Percentiles rank a stretch among this genome's conserved stretches.
phyloP scores from a whole-genome alignment of 2,113 vertebrate species.

The Malurus cyaneus region DNA sequence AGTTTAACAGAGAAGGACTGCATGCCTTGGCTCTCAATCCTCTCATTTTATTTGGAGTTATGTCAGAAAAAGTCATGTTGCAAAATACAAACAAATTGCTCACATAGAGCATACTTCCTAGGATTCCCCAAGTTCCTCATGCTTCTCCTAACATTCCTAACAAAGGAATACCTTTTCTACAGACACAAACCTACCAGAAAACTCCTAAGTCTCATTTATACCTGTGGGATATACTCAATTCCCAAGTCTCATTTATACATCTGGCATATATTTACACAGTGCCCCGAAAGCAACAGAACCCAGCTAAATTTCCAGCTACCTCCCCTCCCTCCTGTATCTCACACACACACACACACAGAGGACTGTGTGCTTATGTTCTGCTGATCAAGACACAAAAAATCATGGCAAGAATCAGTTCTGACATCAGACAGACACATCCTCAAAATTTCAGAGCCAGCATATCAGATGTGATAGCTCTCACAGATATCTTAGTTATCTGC shows the following conservation, averaged over 20 bases:
- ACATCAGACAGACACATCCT: background rate
- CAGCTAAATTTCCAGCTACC: background rate
- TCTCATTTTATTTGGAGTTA: background rate
- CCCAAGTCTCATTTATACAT: background rate
- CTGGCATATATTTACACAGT: background rate
- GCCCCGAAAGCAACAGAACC: background rate
- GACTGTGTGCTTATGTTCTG: background rate
- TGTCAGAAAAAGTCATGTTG: background rate
- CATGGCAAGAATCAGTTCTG: background rate
- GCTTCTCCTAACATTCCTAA: background rate
- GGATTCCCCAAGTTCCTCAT: background rate
- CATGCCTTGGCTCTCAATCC: background rate
- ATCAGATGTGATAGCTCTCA: background rate
- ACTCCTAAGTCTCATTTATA: background rate
- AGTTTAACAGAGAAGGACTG: background rate
- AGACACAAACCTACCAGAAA: background rate
- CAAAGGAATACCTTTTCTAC: background rate
- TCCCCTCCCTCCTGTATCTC: background rate
- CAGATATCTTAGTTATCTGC: background rate
- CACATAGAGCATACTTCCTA: background rate
- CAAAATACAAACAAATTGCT: constrained; percentile 37
- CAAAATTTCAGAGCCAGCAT: background rate
- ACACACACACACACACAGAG: background rate
- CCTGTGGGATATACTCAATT: background rate
- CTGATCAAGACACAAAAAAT: background rate